phyloP scores from a whole-genome alignment of 2,888 invertebrate species.

The Ornithoptera priamus region DNA sequence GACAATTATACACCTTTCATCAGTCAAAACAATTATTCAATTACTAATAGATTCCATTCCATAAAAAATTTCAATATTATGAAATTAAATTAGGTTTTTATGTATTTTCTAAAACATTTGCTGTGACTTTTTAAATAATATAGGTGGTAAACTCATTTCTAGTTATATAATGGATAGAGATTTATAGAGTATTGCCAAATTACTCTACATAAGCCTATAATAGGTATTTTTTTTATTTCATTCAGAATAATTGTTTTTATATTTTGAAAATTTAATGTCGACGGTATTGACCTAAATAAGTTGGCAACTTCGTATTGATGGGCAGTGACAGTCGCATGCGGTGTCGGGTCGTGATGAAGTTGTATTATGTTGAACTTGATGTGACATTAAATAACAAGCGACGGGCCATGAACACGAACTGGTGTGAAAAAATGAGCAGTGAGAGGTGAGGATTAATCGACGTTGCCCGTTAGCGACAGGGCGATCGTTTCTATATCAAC shows the following conservation, averaged over 20 bases:
- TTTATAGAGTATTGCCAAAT: no score
- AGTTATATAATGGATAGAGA: no score
- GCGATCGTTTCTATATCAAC: conserved; percentile 59
- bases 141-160: no score
- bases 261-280: conserved; percentile 17
- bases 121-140: no score
- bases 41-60: no score
- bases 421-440: conserved; percentile 50
- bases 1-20: no score
- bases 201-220: no score
- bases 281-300: conserved; percentile 19
- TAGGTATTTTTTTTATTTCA: no score
- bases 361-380: conserved; percentile 46
- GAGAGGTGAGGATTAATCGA: conserved; percentile 55
- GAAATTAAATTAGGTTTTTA: no score
- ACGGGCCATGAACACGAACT: conserved; percentile 42
- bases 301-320: conserved; percentile 35
- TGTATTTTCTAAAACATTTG: no score
- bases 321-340: conserved; percentile 38
- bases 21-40: no score
- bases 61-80: no score
- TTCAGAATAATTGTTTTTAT: neutral
- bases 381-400: conserved; percentile 54
- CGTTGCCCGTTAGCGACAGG: conserved; percentile 36
- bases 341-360: conserved; percentile 47